Conservation (phyloP, 2,888 invertebrate genomes). For the Latheticus oryzae region DNA sequence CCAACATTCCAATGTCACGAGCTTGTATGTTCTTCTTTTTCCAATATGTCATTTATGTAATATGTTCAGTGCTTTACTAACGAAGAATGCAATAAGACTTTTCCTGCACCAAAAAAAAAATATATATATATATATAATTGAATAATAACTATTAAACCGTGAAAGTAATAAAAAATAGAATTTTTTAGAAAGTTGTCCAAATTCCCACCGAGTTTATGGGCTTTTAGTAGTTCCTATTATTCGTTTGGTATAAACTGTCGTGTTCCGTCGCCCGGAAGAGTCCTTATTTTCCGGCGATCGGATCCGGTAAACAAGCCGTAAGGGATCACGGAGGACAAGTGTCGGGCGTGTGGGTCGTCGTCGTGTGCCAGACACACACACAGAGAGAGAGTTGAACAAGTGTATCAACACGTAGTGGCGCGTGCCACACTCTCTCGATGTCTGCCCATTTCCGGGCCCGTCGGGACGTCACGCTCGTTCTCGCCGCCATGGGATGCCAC, state of each 20-base stretch:
- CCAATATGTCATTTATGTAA: conserved; percentile 29
- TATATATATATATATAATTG: not conserved
- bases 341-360: conserved; percentile 46
- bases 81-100: conserved; percentile 19
- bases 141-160: not conserved
- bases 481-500: conserved; percentile 42
- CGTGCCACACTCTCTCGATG: conserved; percentile 60
- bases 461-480: conserved; percentile 48
- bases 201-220: no score
- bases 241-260: no score
- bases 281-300: conserved; percentile 36
- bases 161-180: conserved; percentile 28
- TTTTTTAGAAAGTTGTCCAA: no score
- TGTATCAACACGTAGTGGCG: conserved; percentile 52
- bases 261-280: conserved; percentile 28
- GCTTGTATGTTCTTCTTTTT: conserved; percentile 26
- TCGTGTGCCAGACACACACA: conserved; percentile 40
- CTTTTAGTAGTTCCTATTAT: no score
- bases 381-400: conserved; percentile 44
- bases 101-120: not conserved
- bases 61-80: conserved; percentile 24
- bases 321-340: conserved; percentile 57
- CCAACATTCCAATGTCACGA: conserved; percentile 28
- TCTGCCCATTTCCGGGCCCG: conserved; percentile 59
- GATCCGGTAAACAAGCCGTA: conserved; percentile 57